Base-by-base conservation (phyloP, 2,888 invertebrate genomes). In the Steinernema carpocapsae region DNA sequence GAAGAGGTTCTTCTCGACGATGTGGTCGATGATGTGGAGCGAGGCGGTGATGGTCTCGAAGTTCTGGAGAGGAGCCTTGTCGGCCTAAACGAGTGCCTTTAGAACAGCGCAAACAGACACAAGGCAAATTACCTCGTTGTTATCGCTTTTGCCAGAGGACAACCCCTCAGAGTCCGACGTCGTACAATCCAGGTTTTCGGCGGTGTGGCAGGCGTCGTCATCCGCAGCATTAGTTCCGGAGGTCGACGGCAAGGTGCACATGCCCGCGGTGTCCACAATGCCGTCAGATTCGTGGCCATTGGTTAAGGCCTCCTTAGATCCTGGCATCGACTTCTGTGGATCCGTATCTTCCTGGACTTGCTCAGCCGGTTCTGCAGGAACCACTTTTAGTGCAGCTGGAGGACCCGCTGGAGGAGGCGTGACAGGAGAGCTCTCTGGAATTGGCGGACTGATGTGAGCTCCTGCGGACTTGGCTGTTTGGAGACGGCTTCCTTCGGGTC, bases 1-100 rank as follows among this genome's bases (percentile, higher is more conserved):
- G 48, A 48, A 48, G 48, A 48, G 48, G 14, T 48, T 48, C 48
- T 48, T 48, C 7, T 48, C 48, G 48, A 48, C 48, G 48, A 3
- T 7, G 48, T 48, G 48, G 19, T 48, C 48, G 48, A 48, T 19
- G 48, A 48, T 48, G 48, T 48, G 48, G 14, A 48, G 48, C 6
- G 48, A 48, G 17, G 48, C 48, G 4, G 48, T 19, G 48, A 48
- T 14, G 4, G 14, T 14, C 17, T 48, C 48, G 48, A 48, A 19
- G 48, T 19, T 48, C 48, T 17, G 48, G 6, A 14, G 14, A 17
- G 48, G 14, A 4, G 19, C n/a, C 48, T 48, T 48, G 2, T 48
- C 48, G 6, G 37, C 37, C 37, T 37, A 6, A 37, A 37, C 4
- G 10, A 37, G 10, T 37, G 37, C 10, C 37, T 6, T 37, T 3